Evolutionary conservation across 1,140 invertebrate genomes (phyloP).

Genomic region (Eupristina koningsbergeri): DNA sequence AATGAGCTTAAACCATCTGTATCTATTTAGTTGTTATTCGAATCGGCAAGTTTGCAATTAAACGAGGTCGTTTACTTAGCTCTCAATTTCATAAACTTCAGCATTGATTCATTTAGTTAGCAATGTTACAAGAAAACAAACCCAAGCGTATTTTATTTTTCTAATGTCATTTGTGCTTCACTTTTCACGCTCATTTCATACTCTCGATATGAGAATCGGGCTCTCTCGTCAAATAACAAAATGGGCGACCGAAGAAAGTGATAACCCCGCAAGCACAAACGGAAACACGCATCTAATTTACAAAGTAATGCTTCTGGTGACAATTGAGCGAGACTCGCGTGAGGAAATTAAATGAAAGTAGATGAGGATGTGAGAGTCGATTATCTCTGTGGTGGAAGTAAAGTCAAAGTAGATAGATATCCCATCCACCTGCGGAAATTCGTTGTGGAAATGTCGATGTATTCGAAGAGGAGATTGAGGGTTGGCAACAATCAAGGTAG

Average conservation of each 20-base stretch:
- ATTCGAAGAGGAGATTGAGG: conserved; percentile 65
- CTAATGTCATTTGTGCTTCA: not conserved
- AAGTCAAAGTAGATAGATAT: conserved; percentile 60
- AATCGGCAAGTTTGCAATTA: conserved; percentile 4
- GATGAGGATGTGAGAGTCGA: not conserved
- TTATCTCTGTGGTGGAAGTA: conserved; percentile 68
- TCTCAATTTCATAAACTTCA: not conserved
- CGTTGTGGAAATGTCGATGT: conserved; percentile 69
- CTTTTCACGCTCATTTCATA: not conserved
- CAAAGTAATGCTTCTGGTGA: not conserved
- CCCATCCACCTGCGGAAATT: conserved; percentile 67
- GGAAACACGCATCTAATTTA: not conserved
- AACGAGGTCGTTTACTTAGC: not conserved
- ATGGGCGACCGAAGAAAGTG: no score
- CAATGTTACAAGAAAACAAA: conserved; percentile 6
- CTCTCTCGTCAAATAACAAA: not conserved
- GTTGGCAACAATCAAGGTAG: conserved; percentile 71
- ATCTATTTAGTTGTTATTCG: conserved; percentile 5
- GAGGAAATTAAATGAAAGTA: conserved; percentile 6
- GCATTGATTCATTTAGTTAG: not conserved
- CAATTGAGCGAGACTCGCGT: not conserved
- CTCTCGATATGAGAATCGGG: not conserved
- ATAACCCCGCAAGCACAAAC: no score
- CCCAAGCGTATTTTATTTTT: not conserved
- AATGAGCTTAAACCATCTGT: not conserved